Base-by-base conservation (phyloP, 2,797 vertebrate genomes). In the Antennarius maculatus region DNA sequence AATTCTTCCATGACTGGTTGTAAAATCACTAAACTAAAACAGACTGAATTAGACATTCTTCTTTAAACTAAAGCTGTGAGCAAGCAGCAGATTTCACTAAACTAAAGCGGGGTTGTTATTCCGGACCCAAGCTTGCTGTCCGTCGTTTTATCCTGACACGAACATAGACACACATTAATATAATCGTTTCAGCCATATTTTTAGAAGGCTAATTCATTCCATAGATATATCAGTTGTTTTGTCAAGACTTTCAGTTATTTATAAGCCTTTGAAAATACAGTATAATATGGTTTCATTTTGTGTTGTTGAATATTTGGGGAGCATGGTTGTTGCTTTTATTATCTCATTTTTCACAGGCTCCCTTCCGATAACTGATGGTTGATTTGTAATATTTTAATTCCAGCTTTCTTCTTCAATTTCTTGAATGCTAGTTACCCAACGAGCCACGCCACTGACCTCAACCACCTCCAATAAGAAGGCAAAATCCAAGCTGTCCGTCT, bases 11-110 rank as follows among this genome's bases (percentile, higher is more conserved):
- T 45, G 80, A 79, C 85, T 73, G 81, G 80, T 69, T 67, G 79
- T 66, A 74, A 85, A 73, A 73, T 76, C 43, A 43, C 71, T 82
- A 87, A 91, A 4, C 60, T 54, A 81, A 88, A 89, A 79, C 88
- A 91, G 84, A 90, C 57, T 83, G 74, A 66, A 63, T 61, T 28
- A 57, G 61, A 77, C 61, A 51, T 75, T 72, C 28, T 66, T 71
- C 16, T 29, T 68, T 0, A 79, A 81, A 71, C 61, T 73, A 52
- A 61, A 80, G 75, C 29, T 66, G 16, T 23, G 23, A 23, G 23
- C 23, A 2, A 29, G 63, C 71, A 66, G 61, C 37, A 60, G 54
- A 17, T 74, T 76, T 61, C 23, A 52, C 54, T 45, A 1, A 42
- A 58, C 54, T 51, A 39, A 6, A 75, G 65, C n/a, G 43, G 31